Percentiles rank a stretch among this genome's conserved stretches.
Conservation (phyloP, 2,113 vertebrate genomes). For the Calonectris borealis region DNA sequence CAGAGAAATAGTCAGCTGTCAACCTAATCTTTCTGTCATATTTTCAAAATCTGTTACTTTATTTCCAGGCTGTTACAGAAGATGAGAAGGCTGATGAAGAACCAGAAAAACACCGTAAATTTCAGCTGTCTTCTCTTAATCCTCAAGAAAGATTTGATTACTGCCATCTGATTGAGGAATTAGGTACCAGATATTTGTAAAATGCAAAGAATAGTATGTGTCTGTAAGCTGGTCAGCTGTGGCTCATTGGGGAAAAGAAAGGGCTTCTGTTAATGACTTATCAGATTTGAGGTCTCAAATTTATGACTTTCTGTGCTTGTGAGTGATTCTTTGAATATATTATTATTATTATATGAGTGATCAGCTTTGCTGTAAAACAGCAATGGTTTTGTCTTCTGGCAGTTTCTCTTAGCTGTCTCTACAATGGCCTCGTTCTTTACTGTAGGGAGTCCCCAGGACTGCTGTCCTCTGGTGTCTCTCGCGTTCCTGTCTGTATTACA, state of each 20-base stretch:
- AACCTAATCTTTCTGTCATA: background rate
- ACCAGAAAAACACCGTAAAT: constrained; percentile 76
- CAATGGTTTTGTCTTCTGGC: background rate
- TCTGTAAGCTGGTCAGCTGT: constrained; percentile 7
- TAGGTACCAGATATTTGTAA: constrained; percentile 79
- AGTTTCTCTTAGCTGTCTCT: background rate
- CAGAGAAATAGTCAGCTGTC: background rate
- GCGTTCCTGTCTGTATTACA: background rate
- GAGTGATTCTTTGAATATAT: background rate
- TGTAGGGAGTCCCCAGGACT: background rate
- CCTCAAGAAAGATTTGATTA: constrained; percentile 96
- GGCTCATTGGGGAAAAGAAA: background rate
- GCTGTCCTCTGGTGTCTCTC: background rate
- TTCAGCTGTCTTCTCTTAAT: constrained; percentile 95
- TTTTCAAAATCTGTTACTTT: constrained; percentile 23
- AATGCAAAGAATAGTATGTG: background rate
- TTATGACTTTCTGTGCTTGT: background rate
- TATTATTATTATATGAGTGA: background rate
- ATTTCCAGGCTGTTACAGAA: constrained; percentile 63
- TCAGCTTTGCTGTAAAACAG: constrained; percentile 5
- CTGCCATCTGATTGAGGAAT: constrained; percentile 93
- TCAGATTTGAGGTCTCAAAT: background rate
- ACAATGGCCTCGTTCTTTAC: constrained; percentile 24
- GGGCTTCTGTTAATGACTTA: background rate
- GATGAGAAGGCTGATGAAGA: constrained; percentile 57